Conservation (phyloP, 2,888 invertebrate genomes). For the Zhengitettix transpicula region DNA sequence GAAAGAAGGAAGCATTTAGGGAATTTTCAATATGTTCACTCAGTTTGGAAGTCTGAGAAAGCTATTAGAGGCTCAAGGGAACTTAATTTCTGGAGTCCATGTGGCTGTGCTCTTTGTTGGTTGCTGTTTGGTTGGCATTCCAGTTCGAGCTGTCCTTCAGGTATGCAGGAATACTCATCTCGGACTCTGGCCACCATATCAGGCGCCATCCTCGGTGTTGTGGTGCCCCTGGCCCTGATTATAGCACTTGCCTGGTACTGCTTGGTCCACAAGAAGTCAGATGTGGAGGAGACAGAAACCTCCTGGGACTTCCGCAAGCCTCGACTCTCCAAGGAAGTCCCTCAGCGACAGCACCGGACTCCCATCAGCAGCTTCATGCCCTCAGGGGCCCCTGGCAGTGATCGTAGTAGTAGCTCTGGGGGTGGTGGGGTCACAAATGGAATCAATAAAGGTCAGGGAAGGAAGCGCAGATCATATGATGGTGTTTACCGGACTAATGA, state of each 20-base stretch:
- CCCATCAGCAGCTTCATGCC: neutral
- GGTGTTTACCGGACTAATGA: slow-evolving; percentile 71
- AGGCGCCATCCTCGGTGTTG: slow-evolving; percentile 52
- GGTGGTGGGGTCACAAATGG: neutral
- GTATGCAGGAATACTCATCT: slow-evolving; percentile 40
- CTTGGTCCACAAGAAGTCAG: slow-evolving; percentile 22
- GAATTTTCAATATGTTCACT: too few species aligned
- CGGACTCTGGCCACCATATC: slow-evolving; percentile 56
- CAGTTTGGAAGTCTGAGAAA: too few species aligned
- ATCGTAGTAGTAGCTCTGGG: neutral
- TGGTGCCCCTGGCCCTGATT: slow-evolving; percentile 41
- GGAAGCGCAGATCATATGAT: slow-evolving; percentile 43
- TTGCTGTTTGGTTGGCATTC: too few species aligned
- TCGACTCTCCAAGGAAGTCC: neutral
- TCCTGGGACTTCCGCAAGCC: slow-evolving; percentile 6
- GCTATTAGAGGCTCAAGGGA: too few species aligned
- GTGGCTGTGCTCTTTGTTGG: too few species aligned
- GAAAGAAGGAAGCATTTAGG: too few species aligned
- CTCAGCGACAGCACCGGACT: too few species aligned
- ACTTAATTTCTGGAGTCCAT: too few species aligned
- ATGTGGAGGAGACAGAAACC: slow-evolving; percentile 3
- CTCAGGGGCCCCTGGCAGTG: neutral
- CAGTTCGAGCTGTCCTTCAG: slow-evolving; percentile 17
- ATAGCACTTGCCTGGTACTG: slow-evolving; percentile 41
- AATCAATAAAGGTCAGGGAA: neutral